phyloP scores from a whole-genome alignment of 53 echinoderm and acorn worm species.

The Holothuria leucospilota region DNA sequence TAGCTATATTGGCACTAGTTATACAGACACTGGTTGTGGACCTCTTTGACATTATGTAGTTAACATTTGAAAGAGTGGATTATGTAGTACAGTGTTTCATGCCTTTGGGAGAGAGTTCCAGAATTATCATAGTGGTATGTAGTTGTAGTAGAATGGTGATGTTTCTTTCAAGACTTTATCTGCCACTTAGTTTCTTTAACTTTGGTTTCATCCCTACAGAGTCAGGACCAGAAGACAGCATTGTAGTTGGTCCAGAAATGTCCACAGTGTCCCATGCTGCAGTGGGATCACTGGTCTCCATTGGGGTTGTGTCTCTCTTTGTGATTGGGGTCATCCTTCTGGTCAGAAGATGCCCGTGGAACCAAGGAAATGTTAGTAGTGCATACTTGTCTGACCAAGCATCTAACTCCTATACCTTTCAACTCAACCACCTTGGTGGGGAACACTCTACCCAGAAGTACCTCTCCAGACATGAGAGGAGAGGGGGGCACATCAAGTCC shows the following conservation, averaged over 20 bases:
- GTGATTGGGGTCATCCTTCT: conserved; percentile 76
- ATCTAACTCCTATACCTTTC: conserved; percentile 78
- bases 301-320: conserved; percentile 68
- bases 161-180: too few species aligned
- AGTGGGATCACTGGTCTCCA: conserved; percentile 80
- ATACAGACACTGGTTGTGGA: too few species aligned
- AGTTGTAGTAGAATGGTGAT: too few species aligned
- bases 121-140: too few species aligned
- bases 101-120: too few species aligned
- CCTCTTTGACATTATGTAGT: too few species aligned
- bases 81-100: too few species aligned
- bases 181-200: too few species aligned
- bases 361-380: conserved; percentile 48
- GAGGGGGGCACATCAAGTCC: conserved; percentile 77
- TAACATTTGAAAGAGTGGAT: too few species aligned
- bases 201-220: too few species aligned
- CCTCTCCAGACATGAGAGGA: conserved; percentile 68
- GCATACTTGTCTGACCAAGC: conserved; percentile 55
- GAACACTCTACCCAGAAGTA: conserved; percentile 86
- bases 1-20: too few species aligned
- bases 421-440: conserved; percentile 88
- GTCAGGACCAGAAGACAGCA: too few species aligned
- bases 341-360: conserved; percentile 71
- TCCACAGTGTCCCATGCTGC: conserved; percentile 72
- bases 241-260: not conserved